phyloP scores from a whole-genome alignment of 2,113 vertebrate species.

The Atrichornis clamosus region DNA sequence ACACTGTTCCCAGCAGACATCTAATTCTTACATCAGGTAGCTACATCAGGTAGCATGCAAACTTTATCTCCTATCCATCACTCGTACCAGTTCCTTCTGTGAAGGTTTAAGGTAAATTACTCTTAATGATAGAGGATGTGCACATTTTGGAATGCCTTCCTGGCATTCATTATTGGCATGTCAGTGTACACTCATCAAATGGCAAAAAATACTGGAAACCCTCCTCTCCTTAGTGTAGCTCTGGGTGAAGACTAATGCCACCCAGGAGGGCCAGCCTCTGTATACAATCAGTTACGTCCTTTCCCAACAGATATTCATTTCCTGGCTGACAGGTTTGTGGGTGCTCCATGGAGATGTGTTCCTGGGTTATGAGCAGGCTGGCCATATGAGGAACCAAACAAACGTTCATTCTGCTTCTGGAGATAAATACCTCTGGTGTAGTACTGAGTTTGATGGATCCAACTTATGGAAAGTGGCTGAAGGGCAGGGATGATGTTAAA shows the following conservation, averaged over 20 bases:
- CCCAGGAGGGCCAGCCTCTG: not conserved
- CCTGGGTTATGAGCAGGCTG: not conserved
- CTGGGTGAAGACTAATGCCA: not conserved
- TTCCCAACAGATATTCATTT: not conserved
- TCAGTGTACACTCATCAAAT: not conserved
- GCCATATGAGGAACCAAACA: not conserved
- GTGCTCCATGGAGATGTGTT: not conserved
- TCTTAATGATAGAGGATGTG: not conserved
- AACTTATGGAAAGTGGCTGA: not conserved
- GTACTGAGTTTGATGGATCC: not conserved
- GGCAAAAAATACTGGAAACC: not conserved
- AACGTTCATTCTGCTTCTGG: not conserved
- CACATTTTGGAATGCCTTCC: not conserved
- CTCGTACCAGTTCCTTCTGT: not conserved
- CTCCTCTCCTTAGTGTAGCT: not conserved
- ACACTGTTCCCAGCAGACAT: not conserved
- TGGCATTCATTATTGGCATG: not conserved
- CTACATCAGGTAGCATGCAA: not conserved
- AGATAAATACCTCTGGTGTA: not conserved
- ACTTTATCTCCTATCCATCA: not conserved
- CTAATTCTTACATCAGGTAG: not conserved
- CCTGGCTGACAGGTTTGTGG: not conserved
- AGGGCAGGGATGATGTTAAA: not conserved
- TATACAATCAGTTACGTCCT: not conserved
- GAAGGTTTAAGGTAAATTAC: not conserved